phyloP scores from a whole-genome alignment of 2,113 vertebrate genomes.

The Apistogramma diplotaenia region DNA sequence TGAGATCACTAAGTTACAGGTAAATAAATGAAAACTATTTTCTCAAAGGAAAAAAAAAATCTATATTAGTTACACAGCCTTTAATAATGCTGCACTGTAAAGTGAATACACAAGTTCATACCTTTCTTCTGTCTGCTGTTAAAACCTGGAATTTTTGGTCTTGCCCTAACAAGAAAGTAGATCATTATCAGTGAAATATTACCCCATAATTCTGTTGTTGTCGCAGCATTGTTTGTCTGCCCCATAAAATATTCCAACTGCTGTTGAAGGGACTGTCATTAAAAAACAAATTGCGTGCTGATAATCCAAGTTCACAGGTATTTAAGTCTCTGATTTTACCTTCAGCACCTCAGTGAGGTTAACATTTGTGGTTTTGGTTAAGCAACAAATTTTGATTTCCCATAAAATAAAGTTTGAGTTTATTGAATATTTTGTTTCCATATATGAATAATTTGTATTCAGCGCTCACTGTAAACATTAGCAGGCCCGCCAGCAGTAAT shows the following conservation, averaged over 20 bases:
- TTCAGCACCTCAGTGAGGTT: fast-evolving
- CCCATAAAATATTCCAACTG: neutral
- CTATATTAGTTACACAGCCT: neutral
- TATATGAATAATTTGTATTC: neutral
- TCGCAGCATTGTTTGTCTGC: neutral
- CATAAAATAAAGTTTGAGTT: neutral
- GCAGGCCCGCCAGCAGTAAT: neutral
- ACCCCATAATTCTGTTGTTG: neutral
- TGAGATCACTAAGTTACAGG: neutral
- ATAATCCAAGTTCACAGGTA: neutral
- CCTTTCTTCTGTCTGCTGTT: neutral
- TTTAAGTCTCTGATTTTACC: neutral
- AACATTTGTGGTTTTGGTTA: neutral
- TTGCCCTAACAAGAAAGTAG: neutral
- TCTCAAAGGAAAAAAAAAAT: neutral
- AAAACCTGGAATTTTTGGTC: constrained; percentile 4
- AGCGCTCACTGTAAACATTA: fast-evolving
- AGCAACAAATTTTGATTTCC: neutral
- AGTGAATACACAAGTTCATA: neutral
- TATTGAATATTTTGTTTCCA: neutral
- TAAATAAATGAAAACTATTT: neutral
- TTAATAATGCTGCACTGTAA: neutral
- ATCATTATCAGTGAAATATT: constrained; percentile 13
- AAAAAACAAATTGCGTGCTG: neutral
- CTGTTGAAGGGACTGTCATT: neutral